Evolutionary conservation across 2,888 invertebrate species (phyloP).

Genomic region (Erebia aethiops): DNA sequence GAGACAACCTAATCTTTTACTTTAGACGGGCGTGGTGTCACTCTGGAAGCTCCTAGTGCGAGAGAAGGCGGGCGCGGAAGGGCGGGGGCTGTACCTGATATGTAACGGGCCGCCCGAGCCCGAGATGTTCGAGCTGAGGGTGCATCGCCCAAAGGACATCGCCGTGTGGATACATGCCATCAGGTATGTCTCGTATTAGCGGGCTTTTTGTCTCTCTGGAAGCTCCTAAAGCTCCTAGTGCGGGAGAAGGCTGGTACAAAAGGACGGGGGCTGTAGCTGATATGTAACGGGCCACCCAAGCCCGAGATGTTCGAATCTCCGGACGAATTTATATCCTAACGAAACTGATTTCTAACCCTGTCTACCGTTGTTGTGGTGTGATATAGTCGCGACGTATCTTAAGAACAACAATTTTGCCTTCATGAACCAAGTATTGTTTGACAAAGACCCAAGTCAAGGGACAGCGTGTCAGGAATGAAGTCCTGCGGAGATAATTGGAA

Average conservation of each 20-base stretch:
- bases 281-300: conserved; percentile 94
- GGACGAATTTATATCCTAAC: too few relatives aligned
- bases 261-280: conserved; percentile 94
- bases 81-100: conserved; percentile 95
- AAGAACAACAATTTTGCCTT: too few relatives aligned
- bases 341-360: too few relatives aligned
- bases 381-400: too few relatives aligned
- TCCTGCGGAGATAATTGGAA: too few relatives aligned
- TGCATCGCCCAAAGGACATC: conserved; percentile 94
- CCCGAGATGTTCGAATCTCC: conserved; percentile 96
- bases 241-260: conserved; percentile 84
- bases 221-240: conserved; percentile 94
- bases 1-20: too few relatives aligned
- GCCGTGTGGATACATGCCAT: conserved; percentile 95
- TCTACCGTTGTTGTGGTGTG: too few relatives aligned
- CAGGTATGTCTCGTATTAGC: conserved; percentile 78
- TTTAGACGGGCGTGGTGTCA: conserved; percentile 94
- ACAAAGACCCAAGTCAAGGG: too few relatives aligned
- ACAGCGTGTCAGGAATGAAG: too few relatives aligned
- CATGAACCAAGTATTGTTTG: too few relatives aligned
- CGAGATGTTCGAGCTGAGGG: conserved; percentile 97
- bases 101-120: conserved; percentile 95
- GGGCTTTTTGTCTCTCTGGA: conserved; percentile 95
- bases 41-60: conserved; percentile 95
- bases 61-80: conserved; percentile 96